Conservation (phyloP, 1,140 invertebrate species). For the Brachionus calyciflorus region DNA sequence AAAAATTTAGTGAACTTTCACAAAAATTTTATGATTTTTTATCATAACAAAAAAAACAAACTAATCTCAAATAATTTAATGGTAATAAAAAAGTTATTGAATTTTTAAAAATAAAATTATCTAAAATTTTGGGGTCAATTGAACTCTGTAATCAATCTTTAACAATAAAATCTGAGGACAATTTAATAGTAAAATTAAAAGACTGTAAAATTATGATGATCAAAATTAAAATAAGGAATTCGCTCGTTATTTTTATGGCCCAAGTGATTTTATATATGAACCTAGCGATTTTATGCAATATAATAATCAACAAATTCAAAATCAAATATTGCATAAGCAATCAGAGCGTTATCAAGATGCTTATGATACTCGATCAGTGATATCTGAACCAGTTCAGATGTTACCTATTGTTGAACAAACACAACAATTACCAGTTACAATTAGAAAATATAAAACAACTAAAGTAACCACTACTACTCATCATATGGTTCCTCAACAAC, state of each 20-base stretch:
- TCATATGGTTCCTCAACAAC: background rate
- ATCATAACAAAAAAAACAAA: too few relatives aligned
- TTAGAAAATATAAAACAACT: constrained; percentile 46
- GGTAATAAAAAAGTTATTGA: too few relatives aligned
- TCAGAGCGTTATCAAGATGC: constrained; percentile 13
- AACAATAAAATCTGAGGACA: constrained; percentile 38
- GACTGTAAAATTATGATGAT: background rate
- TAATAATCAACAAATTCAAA: background rate
- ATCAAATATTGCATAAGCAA: background rate
- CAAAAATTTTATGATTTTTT: too few relatives aligned
- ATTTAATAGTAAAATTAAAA: background rate
- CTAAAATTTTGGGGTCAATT: too few relatives aligned
- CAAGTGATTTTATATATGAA: constrained; percentile 46
- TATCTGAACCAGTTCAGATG: constrained; percentile 6
- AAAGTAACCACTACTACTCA: constrained; percentile 44
- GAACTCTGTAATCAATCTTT: too few relatives aligned
- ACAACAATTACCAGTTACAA: background rate
- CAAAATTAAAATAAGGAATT: constrained; percentile 15
- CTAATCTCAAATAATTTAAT: too few relatives aligned
- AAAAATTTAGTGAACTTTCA: too few relatives aligned
- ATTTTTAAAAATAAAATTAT: too few relatives aligned
- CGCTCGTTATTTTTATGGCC: constrained; percentile 29
- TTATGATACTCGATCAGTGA: constrained; percentile 36
- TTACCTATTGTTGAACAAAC: background rate
- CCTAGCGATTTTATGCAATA: constrained; percentile 22